These are phyloP conservation scores for Andricus curvator DNA, from an alignment of 2,888 invertebrate species.

Conservation along the genomic window DNA sequence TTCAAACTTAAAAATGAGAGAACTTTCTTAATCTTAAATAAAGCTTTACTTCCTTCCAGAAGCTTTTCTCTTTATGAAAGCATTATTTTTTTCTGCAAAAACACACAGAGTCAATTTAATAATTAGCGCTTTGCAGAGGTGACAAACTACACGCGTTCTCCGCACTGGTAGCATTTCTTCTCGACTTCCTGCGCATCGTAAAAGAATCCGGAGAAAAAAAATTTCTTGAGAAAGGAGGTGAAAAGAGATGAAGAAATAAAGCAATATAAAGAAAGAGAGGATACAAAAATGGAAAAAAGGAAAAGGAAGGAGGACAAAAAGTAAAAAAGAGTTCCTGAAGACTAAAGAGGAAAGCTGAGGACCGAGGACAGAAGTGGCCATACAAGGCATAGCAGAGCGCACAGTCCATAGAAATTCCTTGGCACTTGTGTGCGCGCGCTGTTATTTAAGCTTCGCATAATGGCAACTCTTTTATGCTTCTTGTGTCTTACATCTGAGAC, in stretches of 20 bases:
- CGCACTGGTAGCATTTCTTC: conserved; percentile 23
- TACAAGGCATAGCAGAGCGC: conserved; percentile 59
- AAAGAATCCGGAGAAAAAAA: conserved; percentile 52
- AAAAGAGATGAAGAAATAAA: conserved; percentile 50
- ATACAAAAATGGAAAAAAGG: conserved; percentile 47
- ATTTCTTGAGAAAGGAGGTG: conserved; percentile 52
- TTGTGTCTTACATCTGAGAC: conserved; percentile 75
- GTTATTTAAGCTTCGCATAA: conserved; percentile 77
- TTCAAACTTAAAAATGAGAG: neutral
- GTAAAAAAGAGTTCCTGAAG: conserved; percentile 47
- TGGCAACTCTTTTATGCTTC: conserved; percentile 76
- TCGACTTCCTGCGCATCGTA: conserved; percentile 46
- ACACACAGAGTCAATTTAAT: conserved; percentile 48
- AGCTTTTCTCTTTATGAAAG: neutral
- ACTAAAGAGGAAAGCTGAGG: conserved; percentile 47
- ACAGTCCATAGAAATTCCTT: conserved; percentile 58
- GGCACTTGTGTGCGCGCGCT: conserved; percentile 61
- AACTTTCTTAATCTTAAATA: neutral
- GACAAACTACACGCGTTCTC: neutral
- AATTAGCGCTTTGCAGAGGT: conserved; percentile 64
- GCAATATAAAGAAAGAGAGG: conserved; percentile 49
- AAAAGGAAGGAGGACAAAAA: conserved; percentile 44
- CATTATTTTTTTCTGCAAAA: neutral
- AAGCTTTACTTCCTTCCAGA: neutral
- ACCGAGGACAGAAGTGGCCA: conserved; percentile 63